Conservation (phyloP, 2,888 invertebrate genomes). For the Prosapia bicincta region DNA sequence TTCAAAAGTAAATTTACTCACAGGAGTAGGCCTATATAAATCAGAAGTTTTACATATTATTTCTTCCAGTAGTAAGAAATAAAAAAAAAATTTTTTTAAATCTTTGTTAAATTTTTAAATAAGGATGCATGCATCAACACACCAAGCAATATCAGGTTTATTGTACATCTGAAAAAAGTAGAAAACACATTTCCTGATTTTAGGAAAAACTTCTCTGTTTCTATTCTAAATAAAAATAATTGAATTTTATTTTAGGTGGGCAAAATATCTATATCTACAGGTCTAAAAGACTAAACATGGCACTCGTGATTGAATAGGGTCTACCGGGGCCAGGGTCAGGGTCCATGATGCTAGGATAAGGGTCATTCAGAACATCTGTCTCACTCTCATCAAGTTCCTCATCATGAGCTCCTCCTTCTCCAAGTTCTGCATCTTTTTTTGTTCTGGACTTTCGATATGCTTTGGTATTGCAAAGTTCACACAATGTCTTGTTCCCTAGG, state of each 20-base stretch:
- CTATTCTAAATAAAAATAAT: not conserved
- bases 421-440: conserved; percentile 32
- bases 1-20: too few species aligned
- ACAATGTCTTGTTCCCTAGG: conserved; percentile 87
- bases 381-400: conserved; percentile 37
- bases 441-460: conserved; percentile 60
- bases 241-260: not conserved
- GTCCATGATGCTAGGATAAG: conserved; percentile 24
- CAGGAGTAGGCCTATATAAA: too few species aligned
- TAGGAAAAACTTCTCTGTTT: not conserved
- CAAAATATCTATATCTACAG: not conserved
- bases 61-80: too few species aligned
- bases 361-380: conserved; percentile 24
- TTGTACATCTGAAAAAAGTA: not conserved
- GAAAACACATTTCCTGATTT: too few species aligned
- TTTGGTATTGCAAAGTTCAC: conserved; percentile 79
- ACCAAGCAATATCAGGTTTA: not conserved
- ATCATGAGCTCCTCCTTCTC: conserved; percentile 46
- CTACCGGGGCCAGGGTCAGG: conserved; percentile 10
- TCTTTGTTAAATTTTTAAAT: too few species aligned
- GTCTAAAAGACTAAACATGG: not conserved
- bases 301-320: not conserved
- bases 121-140: not conserved
- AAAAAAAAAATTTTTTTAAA: not conserved
- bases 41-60: too few species aligned